phyloP scores from a whole-genome alignment of 2,113 vertebrate species.

The Python bivittatus region DNA sequence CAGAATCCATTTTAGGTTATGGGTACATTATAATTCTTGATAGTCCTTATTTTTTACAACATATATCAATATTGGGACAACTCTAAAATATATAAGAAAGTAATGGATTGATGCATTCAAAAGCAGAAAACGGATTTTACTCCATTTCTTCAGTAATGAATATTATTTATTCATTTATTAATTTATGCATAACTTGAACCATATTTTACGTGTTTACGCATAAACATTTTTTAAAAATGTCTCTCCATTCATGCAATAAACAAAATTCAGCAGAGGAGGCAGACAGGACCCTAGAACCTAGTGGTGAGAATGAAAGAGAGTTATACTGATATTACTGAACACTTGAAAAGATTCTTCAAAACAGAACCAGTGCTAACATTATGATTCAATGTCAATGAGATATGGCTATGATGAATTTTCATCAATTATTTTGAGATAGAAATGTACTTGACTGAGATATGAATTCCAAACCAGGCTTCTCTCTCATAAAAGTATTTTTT shows the following conservation, averaged over 20 bases:
- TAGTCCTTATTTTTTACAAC: neutral
- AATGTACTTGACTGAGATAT: conserved; percentile 42
- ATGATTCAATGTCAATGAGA: neutral
- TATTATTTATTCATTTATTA: neutral
- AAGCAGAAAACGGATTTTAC: neutral
- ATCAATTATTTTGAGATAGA: conserved; percentile 36
- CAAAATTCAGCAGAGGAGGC: neutral
- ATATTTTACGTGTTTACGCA: neutral
- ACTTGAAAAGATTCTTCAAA: neutral
- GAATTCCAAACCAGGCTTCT: conserved; percentile 9
- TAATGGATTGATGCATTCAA: neutral
- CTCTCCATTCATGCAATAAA: neutral
- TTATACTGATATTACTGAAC: neutral
- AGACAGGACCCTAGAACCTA: neutral
- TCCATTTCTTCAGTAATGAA: neutral
- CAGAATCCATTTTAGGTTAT: neutral
- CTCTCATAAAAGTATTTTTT: neutral
- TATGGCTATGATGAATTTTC: conserved; percentile 42
- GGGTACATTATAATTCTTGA: neutral
- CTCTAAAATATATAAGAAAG: neutral
- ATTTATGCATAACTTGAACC: neutral
- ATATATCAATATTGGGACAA: neutral
- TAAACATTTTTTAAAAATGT: neutral
- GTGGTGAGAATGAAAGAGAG: neutral
- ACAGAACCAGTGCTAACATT: neutral